A percentile compares a stretch with the other conserved stretches of the same genome.
Conservation (phyloP, 2,888 invertebrate species). For the Loripinus fragilis region DNA sequence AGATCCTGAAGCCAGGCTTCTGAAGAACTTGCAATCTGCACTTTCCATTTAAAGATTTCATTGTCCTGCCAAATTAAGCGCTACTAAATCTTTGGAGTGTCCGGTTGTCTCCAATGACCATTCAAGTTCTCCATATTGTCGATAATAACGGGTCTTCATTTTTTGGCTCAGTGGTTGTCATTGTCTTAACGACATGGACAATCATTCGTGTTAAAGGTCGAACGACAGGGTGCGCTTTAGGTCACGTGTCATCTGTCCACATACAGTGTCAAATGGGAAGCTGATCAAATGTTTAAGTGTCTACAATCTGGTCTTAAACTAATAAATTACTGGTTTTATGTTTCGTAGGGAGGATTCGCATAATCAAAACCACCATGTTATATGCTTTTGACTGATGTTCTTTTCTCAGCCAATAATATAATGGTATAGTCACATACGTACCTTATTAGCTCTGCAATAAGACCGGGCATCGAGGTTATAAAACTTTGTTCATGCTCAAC, state of each 20-base stretch:
- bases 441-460: too few relatives aligned
- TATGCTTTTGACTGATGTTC: too few relatives aligned
- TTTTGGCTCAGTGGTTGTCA: not conserved
- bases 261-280: slow-evolving; percentile 50
- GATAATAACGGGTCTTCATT: slow-evolving; percentile 58
- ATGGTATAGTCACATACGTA: too few relatives aligned
- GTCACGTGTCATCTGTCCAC: slow-evolving; percentile 61
- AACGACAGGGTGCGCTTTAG: slow-evolving; percentile 53
- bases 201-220: slow-evolving; percentile 34
- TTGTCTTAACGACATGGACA: slow-evolving; percentile 7
- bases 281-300: slow-evolving; percentile 30
- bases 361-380: too few relatives aligned
- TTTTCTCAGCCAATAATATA: too few relatives aligned
- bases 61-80: slow-evolving; percentile 6
- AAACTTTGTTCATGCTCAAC: too few relatives aligned
- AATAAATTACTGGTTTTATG: not conserved
- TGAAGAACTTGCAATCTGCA: not conserved
- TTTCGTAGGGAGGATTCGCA: too few relatives aligned
- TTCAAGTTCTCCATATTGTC: slow-evolving; percentile 43
- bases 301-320: slow-evolving; percentile 13
- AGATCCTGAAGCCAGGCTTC: too few relatives aligned
- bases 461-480: too few relatives aligned
- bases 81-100: slow-evolving; percentile 37
- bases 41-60: not conserved
- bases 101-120: slow-evolving; percentile 50